Percentiles rank a stretch among this genome's conserved stretches.
Evolutionary conservation across 2,113 vertebrate species (phyloP).

Genomic region (Microtus pennsylvanicus): DNA sequence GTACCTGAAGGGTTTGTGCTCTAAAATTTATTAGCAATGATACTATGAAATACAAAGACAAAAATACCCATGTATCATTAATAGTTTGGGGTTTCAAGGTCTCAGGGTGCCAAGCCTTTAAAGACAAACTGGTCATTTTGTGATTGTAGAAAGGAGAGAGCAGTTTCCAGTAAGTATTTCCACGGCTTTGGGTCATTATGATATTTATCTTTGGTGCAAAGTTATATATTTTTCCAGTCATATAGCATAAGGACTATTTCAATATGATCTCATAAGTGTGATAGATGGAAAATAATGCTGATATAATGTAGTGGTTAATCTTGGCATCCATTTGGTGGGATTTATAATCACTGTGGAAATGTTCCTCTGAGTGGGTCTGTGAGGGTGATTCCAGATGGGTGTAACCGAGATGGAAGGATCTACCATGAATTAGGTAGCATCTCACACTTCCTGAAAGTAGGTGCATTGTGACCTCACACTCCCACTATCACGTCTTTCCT

Average conservation of each 20-base stretch:
- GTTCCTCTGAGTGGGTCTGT: background rate
- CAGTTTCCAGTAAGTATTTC: background rate
- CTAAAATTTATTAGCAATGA: background rate
- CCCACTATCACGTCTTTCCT: background rate
- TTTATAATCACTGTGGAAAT: background rate
- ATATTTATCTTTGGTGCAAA: background rate
- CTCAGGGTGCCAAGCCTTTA: background rate
- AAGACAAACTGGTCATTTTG: background rate
- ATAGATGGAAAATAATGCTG: background rate
- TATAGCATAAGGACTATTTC: background rate
- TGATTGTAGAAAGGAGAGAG: background rate
- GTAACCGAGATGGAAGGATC: background rate
- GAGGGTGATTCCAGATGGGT: background rate
- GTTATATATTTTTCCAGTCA: background rate
- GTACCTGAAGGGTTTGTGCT: background rate
- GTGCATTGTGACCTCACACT: background rate
- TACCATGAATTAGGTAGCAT: background rate
- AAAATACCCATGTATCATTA: background rate
- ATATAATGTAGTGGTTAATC: background rate
- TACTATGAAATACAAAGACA: background rate
- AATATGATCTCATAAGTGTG: background rate
- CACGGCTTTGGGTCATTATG: background rate
- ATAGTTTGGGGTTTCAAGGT: background rate
- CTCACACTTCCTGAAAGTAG: background rate
- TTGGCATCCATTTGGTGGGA: background rate